Base-by-base conservation (phyloP, 2,888 invertebrate species). In the Aphelenchoides bicaudatus region DNA sequence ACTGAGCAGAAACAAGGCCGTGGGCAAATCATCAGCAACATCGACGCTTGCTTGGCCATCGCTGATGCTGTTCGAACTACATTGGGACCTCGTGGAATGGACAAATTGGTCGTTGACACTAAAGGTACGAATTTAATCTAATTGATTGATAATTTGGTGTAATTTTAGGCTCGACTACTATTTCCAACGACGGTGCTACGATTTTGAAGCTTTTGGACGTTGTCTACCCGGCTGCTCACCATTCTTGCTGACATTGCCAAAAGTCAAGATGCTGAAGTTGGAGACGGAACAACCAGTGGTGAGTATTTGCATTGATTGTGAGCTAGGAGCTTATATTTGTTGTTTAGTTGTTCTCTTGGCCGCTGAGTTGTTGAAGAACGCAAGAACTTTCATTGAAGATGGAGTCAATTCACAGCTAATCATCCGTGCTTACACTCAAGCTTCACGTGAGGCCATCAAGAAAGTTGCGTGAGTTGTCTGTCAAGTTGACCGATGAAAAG, bases 171-270 rank as follows among this genome's bases (percentile, higher is more conserved):
- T 91, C 89, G 79, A 88, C 93, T 0, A 93, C 93, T 2, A 96
- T 99, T 71, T 96, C 96, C 1, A 99, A 99, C 79, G 98, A 99
- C 82, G 98, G 98, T 13, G 98, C 98, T 4, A 99, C 98, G 0
- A 96, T 99, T 64, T 87, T 99, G 86, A 96, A 94, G 82, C 85
- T 93, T n/a, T 80, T 99, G 72, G 94, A 99, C 78, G 88, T 99
- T 74, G 87, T 98, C 23, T 98, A 98, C 82, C 98, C 98, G 0
- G 98, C 98, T 23, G 98, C 94, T n/a, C 0, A 92, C 90, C 81
- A 93, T 91, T 0, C 82, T 99, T 66, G 96, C 98, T 2, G 98
- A 99, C 79, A 98, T 99, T 71, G 98, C 98, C 23, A 93, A 92
- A 80, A 96, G 96, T 38, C 98, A 99, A 60, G 77, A 77, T 58